Base-by-base conservation (phyloP, 64 coral and sea anemone species). In the Exaiptasia diaphana region DNA sequence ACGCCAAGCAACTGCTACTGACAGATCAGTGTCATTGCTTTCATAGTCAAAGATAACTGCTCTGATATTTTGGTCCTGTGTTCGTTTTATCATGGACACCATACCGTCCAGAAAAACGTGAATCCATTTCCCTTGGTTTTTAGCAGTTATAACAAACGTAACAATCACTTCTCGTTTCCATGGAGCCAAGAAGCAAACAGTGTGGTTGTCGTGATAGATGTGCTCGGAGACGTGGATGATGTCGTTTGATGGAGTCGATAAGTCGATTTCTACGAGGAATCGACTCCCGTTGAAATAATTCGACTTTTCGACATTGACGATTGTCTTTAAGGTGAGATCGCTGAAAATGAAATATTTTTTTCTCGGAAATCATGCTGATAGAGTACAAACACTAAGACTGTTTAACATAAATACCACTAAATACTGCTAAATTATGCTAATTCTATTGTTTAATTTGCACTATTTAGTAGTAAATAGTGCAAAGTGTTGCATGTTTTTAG, bases 41-140 rank as follows among this genome's bases (percentile, higher is more conserved):
- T 88, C 54, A 38, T 91, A 97, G 72, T 97, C 83, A 45, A 87
- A 91, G 22, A 97, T 88, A 9, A 91, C 54, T n/a, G 85, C 64
- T 41, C 88, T 61, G 50, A 97, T 20, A 41, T 88, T 72, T 1
- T 61, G 28, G 35, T 97, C 89, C 31, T 80, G 71, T 0, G 88
- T 97, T 67, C 77, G 61, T 4, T 22, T 12, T 1, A 68, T 0
- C 5, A 90, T 77, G 31, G 44, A 53, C 11, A 64, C 88, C 40
- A 88, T 62, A 38, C 92, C 90, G 33, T 88, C 56, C 4, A 97
- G 80, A 41, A 97, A 91, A 38, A 87, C 80, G 43, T 92, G 89
- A 42, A 97, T 21, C 93, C 93, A 97, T 34, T 54, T 71, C 9
- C 89, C 93, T n/a, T 88, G 89, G 52, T 79, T 79, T 72, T 91